Base-by-base conservation (phyloP, 2,797 vertebrate genomes). In the Oreortyx pictus region DNA sequence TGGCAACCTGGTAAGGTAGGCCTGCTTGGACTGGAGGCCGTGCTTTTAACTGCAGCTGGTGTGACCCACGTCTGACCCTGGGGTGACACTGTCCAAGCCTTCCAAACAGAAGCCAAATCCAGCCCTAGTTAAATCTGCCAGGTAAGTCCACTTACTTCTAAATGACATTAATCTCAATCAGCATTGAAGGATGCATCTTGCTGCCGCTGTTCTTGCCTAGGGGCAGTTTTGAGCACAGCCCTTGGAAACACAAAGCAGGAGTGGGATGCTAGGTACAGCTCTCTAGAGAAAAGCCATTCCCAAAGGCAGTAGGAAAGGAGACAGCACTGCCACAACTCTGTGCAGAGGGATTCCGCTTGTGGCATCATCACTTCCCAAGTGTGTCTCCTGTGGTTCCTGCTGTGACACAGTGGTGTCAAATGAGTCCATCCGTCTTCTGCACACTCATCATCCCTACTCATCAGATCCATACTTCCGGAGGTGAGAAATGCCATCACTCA, bases 401-500 rank as follows among this genome's bases (percentile, higher is more conserved):
- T 37, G 67, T 0, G 3, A 18, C 0, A 1, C 19, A 47, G 50
- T 65, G 43, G 9, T 47, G 75, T 50, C 67, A 73, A 0, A 18
- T 16, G 52, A 22, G 5, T 62, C 81, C 74, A n/a, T 65, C 43
- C 39, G 8, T 46, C 46, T 71, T 37, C 64, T 52, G 57, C 23
- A 8, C 60, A 0, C 52, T 33, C 35, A 19, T 33, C 17, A 7
- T 14, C 19, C 14, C 46, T 67, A 65, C 11, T 1, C 16, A 3
- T 56, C 35, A 61, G 16, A 17, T 5, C 17, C n/a, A 18, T 23
- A 9, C 27, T 54, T 76, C 57, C 62, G 70, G 41, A 57, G 60
- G 37, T 0, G 2, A 66, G 73, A 44, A 64, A 14, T 82, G 41
- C 44, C 52, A 27, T 18, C 0, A 0, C 31, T 52, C 73, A 3